Base-by-base conservation (phyloP, 2,797 vertebrate species). In the Dallia pectoralis region DNA sequence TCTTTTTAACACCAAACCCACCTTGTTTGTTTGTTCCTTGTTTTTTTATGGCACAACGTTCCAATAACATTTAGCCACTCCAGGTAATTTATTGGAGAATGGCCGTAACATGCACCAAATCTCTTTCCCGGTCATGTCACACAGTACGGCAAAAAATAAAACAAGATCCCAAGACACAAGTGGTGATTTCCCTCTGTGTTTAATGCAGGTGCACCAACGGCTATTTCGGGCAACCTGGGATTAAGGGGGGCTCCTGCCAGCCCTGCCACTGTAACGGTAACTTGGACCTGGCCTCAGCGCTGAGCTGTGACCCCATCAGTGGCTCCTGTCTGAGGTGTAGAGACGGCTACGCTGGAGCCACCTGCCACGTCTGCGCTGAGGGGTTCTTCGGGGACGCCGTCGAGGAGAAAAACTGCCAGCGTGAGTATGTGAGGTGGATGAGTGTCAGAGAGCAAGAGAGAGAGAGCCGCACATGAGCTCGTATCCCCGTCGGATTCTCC, bases 361-460 rank as follows among this genome's bases (percentile, higher is more conserved):
- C 90, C 82, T 99, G 97, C 76, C 93, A 96, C 86, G 93, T 77
- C 69, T 99, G 97, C 30, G 91, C 93, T 72, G 95, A 95, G 1
- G 94, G 96, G 81, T 98, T 94, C 93, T 98, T 96, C 70, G 97
- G 97, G 29, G 94, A 99, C 18, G 97, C 97, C 65, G 76, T 97
- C 80, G 79, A 81, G 71, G 93, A 92, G 69, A 96, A 90, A 79
- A 96, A 93, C 89, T 98, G 97, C 91, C 94, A 95, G 40, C 83
- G 97, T 99, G 91, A 97, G 96, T 97, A 82, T 69, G 70, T 29
- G 49, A 53, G 53, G 33, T 49, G 53, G 64, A 36, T 36, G 22
- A 32, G 25, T 4, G 49, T 30, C 62, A 30, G 62, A 30, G 14
- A 6, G 19, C 9, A n/a, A 19, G n/a, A 30, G 62, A 30, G 14